Evolutionary conservation across 2,888 invertebrate species (phyloP).

Genomic region (Crepidodera aurea): DNA sequence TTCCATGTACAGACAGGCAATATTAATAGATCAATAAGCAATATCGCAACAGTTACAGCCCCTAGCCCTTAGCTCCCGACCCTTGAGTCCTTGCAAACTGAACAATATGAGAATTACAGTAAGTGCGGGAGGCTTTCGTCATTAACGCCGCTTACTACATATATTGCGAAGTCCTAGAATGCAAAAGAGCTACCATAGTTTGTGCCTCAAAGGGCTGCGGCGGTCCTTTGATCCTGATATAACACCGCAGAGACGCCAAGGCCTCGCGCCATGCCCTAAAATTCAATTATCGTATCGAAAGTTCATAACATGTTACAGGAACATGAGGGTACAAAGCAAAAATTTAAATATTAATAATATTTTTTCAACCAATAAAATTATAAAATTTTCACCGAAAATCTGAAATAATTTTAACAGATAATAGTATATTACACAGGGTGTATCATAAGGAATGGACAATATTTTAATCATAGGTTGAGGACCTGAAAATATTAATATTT

Average conservation of each 20-base stretch:
- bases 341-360: no score
- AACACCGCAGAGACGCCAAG: slow-evolving; percentile 37
- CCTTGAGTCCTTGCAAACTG: slow-evolving; percentile 2
- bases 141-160: slow-evolving; percentile 38
- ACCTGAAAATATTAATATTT: no score
- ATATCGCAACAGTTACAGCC: background rate
- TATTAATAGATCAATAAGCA: slow-evolving; percentile 13
- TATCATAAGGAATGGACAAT: no score
- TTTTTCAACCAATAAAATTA: no score
- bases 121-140: slow-evolving; percentile 38
- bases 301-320: slow-evolving; percentile 34
- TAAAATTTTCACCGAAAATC: no score
- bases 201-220: slow-evolving; percentile 34
- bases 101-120: slow-evolving; percentile 31
- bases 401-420: no score
- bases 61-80: slow-evolving; percentile 1
- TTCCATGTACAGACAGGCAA: background rate
- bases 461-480: no score
- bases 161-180: slow-evolving; percentile 40
- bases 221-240: slow-evolving; percentile 46
- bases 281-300: slow-evolving; percentile 45
- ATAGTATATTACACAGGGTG: no score
- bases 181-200: slow-evolving; percentile 38
- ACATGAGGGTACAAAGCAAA: background rate
- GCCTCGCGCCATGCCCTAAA: slow-evolving; percentile 44